phyloP scores from a whole-genome alignment of 2,888 invertebrate species.

The Diplolepis rosae region DNA sequence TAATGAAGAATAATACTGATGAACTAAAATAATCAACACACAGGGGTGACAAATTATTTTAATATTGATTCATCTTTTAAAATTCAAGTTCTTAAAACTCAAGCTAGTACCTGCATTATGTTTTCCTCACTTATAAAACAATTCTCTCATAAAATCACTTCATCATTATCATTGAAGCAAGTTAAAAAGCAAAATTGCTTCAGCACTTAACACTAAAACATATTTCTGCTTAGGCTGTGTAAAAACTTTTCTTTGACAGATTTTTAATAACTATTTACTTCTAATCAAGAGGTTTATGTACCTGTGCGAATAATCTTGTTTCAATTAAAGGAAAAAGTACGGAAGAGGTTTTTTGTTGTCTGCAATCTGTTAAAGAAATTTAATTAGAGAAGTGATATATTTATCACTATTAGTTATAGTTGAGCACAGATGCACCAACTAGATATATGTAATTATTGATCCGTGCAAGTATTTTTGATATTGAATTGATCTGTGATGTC shows the following conservation, averaged over 20 bases:
- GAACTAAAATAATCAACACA: constrained; percentile 7
- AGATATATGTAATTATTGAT: constrained; percentile 33
- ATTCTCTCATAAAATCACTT: not conserved
- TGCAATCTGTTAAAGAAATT: constrained; percentile 17
- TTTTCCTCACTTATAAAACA: constrained; percentile 1
- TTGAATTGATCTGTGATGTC: constrained; percentile 59
- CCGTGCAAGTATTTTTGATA: constrained; percentile 60
- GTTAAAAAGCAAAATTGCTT: constrained; percentile 5
- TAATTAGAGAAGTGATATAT: constrained; percentile 7
- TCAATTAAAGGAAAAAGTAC: not conserved
- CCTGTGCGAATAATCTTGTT: not conserved
- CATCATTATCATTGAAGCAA: constrained; percentile 23
- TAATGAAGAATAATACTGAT: not conserved
- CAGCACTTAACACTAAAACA: not conserved
- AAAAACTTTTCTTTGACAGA: constrained; percentile 8
- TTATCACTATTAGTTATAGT: constrained; percentile 31
- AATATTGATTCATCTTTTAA: not conserved
- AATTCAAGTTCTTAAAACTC: too few relatives aligned
- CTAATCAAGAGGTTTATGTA: not conserved
- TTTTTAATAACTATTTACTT: not conserved
- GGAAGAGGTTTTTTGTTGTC: not conserved
- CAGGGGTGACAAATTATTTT: constrained; percentile 13
- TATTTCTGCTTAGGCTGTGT: constrained; percentile 16
- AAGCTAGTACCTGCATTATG: too few relatives aligned
- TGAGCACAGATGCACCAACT: constrained; percentile 13